Percentiles rank a stretch among this genome's conserved stretches.
These are phyloP conservation scores for Chiroxiphia lanceolata DNA, from an alignment of 2,797 vertebrate genomes.

Conservation along the genomic window DNA sequence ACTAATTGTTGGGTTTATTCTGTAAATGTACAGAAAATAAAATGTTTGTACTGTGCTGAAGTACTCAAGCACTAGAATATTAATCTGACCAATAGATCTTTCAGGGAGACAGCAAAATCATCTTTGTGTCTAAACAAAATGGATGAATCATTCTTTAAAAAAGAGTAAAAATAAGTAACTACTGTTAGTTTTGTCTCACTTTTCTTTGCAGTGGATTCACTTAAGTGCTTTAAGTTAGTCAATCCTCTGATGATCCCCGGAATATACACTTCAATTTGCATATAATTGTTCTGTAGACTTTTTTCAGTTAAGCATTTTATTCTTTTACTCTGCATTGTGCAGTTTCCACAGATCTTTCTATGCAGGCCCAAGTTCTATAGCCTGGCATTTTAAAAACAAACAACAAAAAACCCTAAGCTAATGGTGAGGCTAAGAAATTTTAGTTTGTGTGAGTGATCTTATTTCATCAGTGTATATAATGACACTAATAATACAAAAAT, in stretches of 20 bases:
- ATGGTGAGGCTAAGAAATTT: background rate
- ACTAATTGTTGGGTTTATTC: background rate
- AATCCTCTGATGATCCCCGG: background rate
- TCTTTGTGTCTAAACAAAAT: background rate
- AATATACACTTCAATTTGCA: background rate
- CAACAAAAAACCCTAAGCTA: accelerated
- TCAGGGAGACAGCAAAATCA: background rate
- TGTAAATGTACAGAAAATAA: background rate
- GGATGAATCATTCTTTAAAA: background rate
- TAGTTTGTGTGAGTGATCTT: background rate
- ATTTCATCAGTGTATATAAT: background rate
- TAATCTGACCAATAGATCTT: background rate
- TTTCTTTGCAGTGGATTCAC: background rate
- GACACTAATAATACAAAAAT: background rate
- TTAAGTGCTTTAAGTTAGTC: background rate
- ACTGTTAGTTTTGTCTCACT: background rate
- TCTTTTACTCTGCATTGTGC: background rate
- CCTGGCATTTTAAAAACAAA: background rate
- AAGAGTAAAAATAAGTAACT: background rate
- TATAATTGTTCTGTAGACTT: background rate
- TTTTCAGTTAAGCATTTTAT: background rate
- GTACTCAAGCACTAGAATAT: background rate
- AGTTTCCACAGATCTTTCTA: background rate
- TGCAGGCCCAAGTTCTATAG: background rate
- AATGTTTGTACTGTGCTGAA: background rate